Evolutionary conservation across 2,888 invertebrate species (phyloP), one percentile per base, ranked within the genome.

Genomic region (Nemotelus nigrinus): DNA sequence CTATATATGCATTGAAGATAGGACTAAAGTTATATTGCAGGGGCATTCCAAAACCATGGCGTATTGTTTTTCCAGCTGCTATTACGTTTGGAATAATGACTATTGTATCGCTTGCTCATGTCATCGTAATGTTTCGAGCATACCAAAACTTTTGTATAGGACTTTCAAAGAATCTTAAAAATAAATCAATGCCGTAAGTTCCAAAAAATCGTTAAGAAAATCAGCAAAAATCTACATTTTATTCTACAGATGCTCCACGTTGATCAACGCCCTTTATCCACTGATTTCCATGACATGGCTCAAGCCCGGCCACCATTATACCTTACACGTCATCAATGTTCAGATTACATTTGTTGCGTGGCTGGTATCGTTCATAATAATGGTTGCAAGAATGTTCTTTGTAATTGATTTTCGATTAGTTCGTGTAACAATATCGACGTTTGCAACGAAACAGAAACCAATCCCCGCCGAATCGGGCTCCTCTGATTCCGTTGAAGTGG

Each of bases 41-140:
- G 74, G 85, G 85, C 6, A 81, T 86, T 70, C 86, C 86, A 2
- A 83, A 86, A 67, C 86, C 86, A 0, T 86, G 86, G 86, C 84
- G 85, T 55, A 86, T 86, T 80, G 86, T 86, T 5, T 80, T 85
- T 79, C 86, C 86, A 48, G 84, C 86, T 44, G 83, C 85, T 45
- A 76, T 81, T 6, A 82, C 85, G 25, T 86, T 86, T 55, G 76
- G 83, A 43, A 78, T 85, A 58, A 86, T 86, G 86, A 80, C 84
- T 0, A 41, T 85, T 10, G 79, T 82, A 43, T 83, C 83, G 64
- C 75, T 82, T 0, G 78, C 81, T 3, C 85, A 85, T 67, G 81
- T 83, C 3, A 81, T 85, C 77, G 76, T 85, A 68, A 83, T 84
- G 74, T 83, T 85, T 76, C 81, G 81, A 3, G 83, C 84, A 45